Base-by-base conservation (phyloP, 2,888 invertebrate species). In the Platycheirus rosarum region DNA sequence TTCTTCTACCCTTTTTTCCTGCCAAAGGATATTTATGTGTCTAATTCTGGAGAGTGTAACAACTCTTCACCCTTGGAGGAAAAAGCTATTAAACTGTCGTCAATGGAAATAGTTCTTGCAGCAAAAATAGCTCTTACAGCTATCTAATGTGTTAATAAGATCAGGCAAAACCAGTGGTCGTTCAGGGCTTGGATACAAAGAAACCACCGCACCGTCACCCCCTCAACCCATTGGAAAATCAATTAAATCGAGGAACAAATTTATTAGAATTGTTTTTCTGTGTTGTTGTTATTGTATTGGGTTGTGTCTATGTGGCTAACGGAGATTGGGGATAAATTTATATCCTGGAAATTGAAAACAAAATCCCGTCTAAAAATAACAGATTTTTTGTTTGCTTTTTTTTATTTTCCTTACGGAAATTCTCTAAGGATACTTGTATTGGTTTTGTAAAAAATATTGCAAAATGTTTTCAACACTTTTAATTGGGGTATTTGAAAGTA, bases 191-290 rank as follows among this genome's bases (percentile, higher is more conserved):
- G 7, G 7, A n/a, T 11, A 35, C 40, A 23, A n/a, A n/a, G n/a
- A n/a, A n/a, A n/a, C n/a, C n/a, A n/a, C n/a, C n/a, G n/a, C n/a
- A n/a, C n/a, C n/a, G n/a, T n/a, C n/a, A n/a, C n/a, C n/a, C n/a
- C n/a, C n/a, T n/a, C n/a, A n/a, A n/a, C 62, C 42, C 63, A 44
- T 69, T 80, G 55, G 68, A 73, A 77, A 82, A 77, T 77, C 82
- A 82, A 82, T 82, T 82, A 82, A 77, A 77, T 73, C 71, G 68
- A 66, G 55, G 66, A 68, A 68, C 71, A 68, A 82, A 82, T 82
- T 82, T 82, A 82, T 82, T 77, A 77, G 71, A 62, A 77, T 82
- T 71, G 77, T 77, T 82, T 77, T 29, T 46, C 32, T 18, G 13
- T 42, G 53, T 71, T 60, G n/a, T n/a, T n/a, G n/a, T n/a, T n/a